Conservation (phyloP, 2,888 invertebrate genomes). For the Lasioglossum pauxillum region DNA sequence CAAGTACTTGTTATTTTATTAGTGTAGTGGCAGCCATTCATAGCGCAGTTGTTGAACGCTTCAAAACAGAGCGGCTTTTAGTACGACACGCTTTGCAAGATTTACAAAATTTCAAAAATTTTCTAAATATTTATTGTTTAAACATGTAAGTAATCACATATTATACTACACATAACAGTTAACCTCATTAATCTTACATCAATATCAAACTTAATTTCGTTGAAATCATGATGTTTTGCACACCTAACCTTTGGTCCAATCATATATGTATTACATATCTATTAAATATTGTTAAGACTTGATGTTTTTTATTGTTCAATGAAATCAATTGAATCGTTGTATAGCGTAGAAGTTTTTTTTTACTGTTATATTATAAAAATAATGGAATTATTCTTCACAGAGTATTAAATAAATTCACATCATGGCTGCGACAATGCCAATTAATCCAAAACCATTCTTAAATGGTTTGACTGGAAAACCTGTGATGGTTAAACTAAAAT, state of each 20-base stretch:
- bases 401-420: slow-evolving; percentile 66
- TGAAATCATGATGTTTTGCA: neutral
- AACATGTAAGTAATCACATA: slow-evolving; percentile 39
- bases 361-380: neutral
- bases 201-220: neutral
- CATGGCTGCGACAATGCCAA: slow-evolving; percentile 95
- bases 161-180: neutral
- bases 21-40: slow-evolving; percentile 35
- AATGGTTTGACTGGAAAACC: slow-evolving; percentile 99
- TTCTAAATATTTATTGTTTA: neutral
- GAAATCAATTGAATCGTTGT: neutral
- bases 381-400: slow-evolving; percentile 27
- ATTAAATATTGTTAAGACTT: neutral
- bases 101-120: neutral
- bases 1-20: slow-evolving; percentile 26
- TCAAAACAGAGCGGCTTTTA: slow-evolving; percentile 16
- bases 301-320: neutral
- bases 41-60: neutral
- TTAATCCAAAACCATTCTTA: slow-evolving; percentile 99
- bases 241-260: slow-evolving; percentile 3
- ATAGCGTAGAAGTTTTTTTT: neutral
- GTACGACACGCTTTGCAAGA: neutral
- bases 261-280: neutral
- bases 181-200: neutral
- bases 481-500: slow-evolving; percentile 98